Percentiles rank a stretch among this genome's conserved stretches.
Conservation (phyloP, 2,797 vertebrate species). For the Hemitrygon akajei region DNA sequence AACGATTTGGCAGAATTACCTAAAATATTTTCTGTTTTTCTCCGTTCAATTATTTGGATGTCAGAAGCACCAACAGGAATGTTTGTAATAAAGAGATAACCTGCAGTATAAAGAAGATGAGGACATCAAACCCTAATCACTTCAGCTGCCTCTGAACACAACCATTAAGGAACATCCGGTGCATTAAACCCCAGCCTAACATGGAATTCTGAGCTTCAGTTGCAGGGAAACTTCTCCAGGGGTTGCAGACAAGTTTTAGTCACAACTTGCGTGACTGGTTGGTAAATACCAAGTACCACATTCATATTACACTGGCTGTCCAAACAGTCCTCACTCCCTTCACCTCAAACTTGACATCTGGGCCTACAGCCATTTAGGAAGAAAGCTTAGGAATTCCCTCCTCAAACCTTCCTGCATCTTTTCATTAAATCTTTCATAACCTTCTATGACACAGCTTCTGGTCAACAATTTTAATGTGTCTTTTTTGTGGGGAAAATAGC, state of each 20-base stretch:
- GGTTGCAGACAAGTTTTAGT: background rate
- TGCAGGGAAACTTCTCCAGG: background rate
- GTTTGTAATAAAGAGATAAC: slow-evolving; percentile 76
- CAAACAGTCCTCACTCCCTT: background rate
- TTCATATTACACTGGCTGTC: background rate
- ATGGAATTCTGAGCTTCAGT: background rate
- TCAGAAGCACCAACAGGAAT: slow-evolving; percentile 74
- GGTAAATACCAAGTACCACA: background rate
- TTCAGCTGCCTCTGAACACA: background rate
- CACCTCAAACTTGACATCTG: background rate
- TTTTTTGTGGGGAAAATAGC: too few relatives aligned
- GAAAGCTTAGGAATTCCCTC: background rate
- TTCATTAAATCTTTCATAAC: background rate
- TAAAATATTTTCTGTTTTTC: slow-evolving; percentile 81
- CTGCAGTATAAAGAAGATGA: slow-evolving; percentile 48
- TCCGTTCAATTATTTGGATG: slow-evolving; percentile 81
- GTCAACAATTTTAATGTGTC: background rate
- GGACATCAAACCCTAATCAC: background rate
- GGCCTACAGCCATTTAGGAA: too few relatives aligned
- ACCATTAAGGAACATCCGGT: too few relatives aligned
- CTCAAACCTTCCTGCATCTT: background rate
- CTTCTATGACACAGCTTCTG: background rate
- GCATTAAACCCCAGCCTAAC: background rate
- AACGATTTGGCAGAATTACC: slow-evolving; percentile 50
- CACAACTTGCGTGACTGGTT: too few relatives aligned